Percentiles rank a stretch among this genome's conserved stretches.
Evolutionary conservation across 2,113 vertebrate species (phyloP).

Genomic region (Onychorhynchus coronatus): DNA sequence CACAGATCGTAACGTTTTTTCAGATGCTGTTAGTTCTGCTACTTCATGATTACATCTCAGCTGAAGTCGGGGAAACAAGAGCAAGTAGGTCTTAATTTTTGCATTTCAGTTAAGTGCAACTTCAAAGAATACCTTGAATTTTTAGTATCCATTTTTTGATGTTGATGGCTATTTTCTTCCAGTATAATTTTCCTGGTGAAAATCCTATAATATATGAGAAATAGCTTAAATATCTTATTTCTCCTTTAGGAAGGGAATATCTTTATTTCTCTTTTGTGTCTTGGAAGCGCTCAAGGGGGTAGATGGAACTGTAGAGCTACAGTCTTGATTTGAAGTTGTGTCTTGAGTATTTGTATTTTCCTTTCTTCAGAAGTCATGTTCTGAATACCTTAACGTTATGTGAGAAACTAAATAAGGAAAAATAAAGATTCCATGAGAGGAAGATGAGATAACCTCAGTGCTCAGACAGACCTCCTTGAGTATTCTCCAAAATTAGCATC

Average conservation of each 20-base stretch:
- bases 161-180: not conserved
- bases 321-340: not conserved
- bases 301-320: not conserved
- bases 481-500: not conserved
- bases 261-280: not conserved
- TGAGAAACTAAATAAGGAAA: not conserved
- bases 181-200: not conserved
- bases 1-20: constrained; percentile 50
- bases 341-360: not conserved
- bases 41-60: constrained; percentile 75
- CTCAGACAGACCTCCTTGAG: not conserved
- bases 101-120: not conserved
- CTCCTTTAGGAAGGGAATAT: not conserved
- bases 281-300: not conserved
- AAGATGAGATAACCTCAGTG: not conserved
- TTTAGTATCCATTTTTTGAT: not conserved
- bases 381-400: not conserved
- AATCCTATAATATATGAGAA: not conserved
- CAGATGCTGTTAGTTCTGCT: constrained; percentile 77
- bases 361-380: not conserved
- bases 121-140: not conserved
- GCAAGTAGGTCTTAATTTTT: constrained; percentile 84
- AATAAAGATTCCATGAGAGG: not conserved
- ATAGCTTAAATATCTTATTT: not conserved
- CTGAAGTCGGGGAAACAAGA: constrained; percentile 91